Conservation (phyloP, 2,113 vertebrate species). For the Patagioenas fasciata region DNA sequence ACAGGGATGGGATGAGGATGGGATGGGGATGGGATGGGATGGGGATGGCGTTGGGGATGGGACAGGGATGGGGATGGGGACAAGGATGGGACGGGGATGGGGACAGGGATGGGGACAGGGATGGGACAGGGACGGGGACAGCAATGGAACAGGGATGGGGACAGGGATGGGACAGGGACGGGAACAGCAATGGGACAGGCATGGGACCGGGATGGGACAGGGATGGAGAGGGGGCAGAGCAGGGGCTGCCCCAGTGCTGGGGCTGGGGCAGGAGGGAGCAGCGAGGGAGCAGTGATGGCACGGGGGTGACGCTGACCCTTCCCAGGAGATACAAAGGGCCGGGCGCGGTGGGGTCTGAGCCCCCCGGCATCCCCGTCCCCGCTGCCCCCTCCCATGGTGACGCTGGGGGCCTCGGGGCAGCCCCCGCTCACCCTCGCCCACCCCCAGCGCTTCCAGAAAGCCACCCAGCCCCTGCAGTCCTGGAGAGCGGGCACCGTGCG, state of each 20-base stretch:
- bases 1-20: too few species aligned
- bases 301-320: not conserved
- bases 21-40: too few species aligned
- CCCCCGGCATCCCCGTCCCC: fast-evolving
- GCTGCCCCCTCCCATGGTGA: not conserved
- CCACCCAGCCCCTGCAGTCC: slow-evolving; percentile 79
- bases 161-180: too few species aligned
- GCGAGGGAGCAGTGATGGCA: fast-evolving
- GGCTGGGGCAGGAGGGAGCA: not conserved
- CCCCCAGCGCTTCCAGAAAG: slow-evolving; percentile 78
- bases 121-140: too few species aligned
- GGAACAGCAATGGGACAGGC: too few species aligned
- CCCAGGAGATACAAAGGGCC: not conserved
- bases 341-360: not conserved
- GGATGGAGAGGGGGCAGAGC: not conserved
- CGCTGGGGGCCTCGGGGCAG: not conserved
- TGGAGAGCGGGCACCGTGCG: slow-evolving; percentile 72
- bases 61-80: too few species aligned
- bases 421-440: not conserved
- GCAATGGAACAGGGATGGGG: too few species aligned
- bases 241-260: not conserved
- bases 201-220: too few species aligned
- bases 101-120: too few species aligned
- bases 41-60: too few species aligned
- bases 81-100: too few species aligned